phyloP scores from a whole-genome alignment of 2,113 vertebrate genomes.

The Indicator indicator region DNA sequence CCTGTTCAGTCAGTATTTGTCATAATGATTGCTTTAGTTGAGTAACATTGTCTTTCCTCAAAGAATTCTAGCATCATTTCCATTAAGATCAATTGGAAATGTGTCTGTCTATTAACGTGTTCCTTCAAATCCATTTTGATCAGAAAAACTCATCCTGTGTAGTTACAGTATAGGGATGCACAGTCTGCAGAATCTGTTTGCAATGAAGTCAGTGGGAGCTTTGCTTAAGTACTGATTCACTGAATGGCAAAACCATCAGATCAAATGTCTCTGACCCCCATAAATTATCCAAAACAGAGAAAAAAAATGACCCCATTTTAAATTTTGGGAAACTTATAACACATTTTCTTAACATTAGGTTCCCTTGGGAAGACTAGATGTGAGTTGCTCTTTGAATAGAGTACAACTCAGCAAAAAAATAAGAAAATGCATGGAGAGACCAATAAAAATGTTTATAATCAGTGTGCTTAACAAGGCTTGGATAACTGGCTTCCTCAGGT shows the following conservation, averaged over 20 bases:
- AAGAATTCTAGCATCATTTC: not conserved
- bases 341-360: constrained; percentile 10
- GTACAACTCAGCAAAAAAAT: not conserved
- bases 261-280: constrained; percentile 35
- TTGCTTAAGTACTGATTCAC: not conserved
- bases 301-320: constrained; percentile 35
- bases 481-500: not conserved
- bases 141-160: not conserved
- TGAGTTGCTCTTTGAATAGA: not conserved
- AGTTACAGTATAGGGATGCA: rapidly evolving
- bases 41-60: not conserved
- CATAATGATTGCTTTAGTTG: not conserved
- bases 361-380: not conserved
- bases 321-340: constrained; percentile 42
- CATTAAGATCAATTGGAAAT: not conserved
- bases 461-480: not conserved
- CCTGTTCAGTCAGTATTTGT: not conserved
- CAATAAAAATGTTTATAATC: not conserved
- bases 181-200: not conserved
- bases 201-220: not conserved
- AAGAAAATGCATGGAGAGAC: not conserved
- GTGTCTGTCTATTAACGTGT: rapidly evolving
- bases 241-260: constrained; percentile 49
- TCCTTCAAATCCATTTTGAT: not conserved
- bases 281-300: constrained; percentile 29